Conservation (phyloP, 2,797 vertebrate genomes). For the Champsocephalus gunnari region DNA sequence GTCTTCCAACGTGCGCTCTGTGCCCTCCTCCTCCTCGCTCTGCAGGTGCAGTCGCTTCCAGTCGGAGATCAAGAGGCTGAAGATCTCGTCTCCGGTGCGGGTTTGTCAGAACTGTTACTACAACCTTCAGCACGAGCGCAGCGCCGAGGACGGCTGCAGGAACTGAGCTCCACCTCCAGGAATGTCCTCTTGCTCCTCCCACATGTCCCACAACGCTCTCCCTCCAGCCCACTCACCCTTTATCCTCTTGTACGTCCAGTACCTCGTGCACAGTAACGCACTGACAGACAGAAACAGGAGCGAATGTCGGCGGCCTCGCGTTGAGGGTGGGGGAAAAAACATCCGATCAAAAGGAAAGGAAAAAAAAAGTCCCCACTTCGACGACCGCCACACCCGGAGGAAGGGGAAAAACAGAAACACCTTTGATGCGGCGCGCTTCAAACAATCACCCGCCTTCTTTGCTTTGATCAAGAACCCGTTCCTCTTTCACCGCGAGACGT, state of each 20-base stretch:
- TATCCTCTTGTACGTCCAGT: slow-evolving; percentile 22
- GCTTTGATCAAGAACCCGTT: slow-evolving; percentile 65
- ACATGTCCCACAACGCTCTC: slow-evolving; percentile 18
- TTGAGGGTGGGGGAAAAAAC: background rate
- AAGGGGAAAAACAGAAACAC: background rate
- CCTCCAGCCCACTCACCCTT: background rate
- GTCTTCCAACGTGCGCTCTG: too few relatives aligned
- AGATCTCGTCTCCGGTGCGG: slow-evolving; percentile 97
- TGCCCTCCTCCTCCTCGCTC: too few relatives aligned
- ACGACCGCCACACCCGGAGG: slow-evolving; percentile 39
- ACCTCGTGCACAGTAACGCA: slow-evolving; percentile 75
- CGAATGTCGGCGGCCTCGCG: background rate
- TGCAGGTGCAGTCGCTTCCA: slow-evolving; percentile 97
- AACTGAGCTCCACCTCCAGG: slow-evolving; percentile 79
- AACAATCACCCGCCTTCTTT: slow-evolving; percentile 35
- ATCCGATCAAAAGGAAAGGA: background rate
- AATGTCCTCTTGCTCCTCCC: slow-evolving; percentile 2
- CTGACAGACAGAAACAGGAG: slow-evolving; percentile 66
- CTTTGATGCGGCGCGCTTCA: slow-evolving; percentile 20
- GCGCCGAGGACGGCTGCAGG: slow-evolving; percentile 88
- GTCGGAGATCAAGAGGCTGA: slow-evolving; percentile 97
- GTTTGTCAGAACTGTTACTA: slow-evolving; percentile 99
- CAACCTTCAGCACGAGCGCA: slow-evolving; percentile 96
- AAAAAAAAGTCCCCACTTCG: slow-evolving; percentile 32
- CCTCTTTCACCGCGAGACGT: slow-evolving; percentile 69